Evolutionary conservation across 2,113 vertebrate species (phyloP), one percentile per base, ranked within the genome.

Genomic region (Fulica atra): DNA sequence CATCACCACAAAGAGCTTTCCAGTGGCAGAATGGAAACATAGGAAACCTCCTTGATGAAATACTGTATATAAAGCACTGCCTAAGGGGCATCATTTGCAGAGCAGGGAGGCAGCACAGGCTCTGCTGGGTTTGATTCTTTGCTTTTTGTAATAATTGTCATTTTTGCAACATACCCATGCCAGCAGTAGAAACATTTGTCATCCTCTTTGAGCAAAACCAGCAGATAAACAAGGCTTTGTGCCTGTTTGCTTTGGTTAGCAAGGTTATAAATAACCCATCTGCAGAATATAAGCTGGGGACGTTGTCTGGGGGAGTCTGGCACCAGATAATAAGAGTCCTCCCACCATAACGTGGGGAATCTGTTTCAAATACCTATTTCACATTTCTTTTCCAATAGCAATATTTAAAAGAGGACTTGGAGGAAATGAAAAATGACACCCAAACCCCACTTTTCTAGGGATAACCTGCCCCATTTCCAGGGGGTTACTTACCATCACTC

Each of bases 81-180:
- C 36, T 4, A 50, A 63, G 23, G 70, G 53, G 33, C 10, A 16
- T 20, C 13, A 11, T 16, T 59, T 56, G 19, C 20, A 7, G 51
- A 50, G 46, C 25, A 48, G 16, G 46, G 36, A 81, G 35, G 59
- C 21, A 44, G 44, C 21, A 14, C 12, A 15, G 40, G 12, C 40
- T 29, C 26, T 16, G 8, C 28, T 17, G 53, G 53, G 16, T 54
- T 29, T 29, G 53, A 13, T 29, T 54, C 53, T 85, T 65, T 25
- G 25, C 23, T 29, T 16, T 61, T 51, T 33, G 35, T 51, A 44
- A 25, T 21, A 64, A 40, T 28, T 14, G 9, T 10, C 5, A 1
- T 60, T 71, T 81, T 64, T 68, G 5, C 31, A 19, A n/a, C 0
- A 1, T 19, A 7, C 20, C 20, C 3, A 2, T 7, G 16, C 23